Conservation (phyloP, 2,113 vertebrate species). For the Pavo muticus region DNA sequence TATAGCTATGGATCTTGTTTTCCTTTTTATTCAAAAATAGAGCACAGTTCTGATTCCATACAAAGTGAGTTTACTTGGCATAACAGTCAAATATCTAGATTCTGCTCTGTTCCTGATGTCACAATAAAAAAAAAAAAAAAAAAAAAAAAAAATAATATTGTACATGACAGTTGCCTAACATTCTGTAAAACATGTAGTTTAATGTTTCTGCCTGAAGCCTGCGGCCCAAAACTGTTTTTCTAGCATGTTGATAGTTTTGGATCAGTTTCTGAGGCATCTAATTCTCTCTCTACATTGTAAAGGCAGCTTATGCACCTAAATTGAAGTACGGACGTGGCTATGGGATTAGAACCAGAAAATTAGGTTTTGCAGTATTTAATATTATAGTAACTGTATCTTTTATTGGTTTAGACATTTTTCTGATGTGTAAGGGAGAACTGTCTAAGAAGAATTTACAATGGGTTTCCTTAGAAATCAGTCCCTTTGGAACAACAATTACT, state of each 20-base stretch:
- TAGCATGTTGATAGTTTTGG: neutral
- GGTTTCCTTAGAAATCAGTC: neutral
- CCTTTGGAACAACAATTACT: neutral
- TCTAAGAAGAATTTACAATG: neutral
- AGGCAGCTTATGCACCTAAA: neutral
- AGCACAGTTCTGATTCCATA: neutral
- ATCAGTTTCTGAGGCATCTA: neutral
- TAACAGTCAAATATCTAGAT: neutral
- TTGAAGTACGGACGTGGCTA: neutral
- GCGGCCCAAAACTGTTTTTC: neutral
- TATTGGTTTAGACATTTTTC: neutral
- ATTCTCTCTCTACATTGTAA: neutral
- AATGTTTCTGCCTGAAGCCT: neutral
- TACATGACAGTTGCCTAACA: neutral
- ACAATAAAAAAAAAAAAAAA: neutral
- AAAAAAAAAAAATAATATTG: neutral
- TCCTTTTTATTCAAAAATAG: neutral
- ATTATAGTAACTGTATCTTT: neutral
- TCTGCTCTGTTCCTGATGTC: neutral
- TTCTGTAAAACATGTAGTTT: neutral
- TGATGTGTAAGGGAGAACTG: neutral
- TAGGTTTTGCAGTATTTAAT: neutral
- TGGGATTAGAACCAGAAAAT: neutral
- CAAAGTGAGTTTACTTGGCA: neutral
- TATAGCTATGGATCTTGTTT: neutral